Base-by-base conservation (phyloP, 2,797 vertebrate species). In the Sebastes paucispinis region DNA sequence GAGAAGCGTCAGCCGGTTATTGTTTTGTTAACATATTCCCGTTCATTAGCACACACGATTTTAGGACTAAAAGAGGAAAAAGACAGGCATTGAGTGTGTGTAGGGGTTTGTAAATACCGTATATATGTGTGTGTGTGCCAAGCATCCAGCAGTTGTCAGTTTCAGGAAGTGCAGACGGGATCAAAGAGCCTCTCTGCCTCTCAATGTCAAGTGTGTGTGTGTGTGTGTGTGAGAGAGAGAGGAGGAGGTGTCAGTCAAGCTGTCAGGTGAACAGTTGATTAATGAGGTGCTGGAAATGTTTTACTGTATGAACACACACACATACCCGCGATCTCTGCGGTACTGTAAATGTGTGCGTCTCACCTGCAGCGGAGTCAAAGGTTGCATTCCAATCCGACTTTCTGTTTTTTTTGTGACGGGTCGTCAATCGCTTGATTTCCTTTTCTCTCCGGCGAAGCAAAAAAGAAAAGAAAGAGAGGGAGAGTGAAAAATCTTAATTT, bases 261-360 rank as follows among this genome's bases (percentile, higher is more conserved):
- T 95, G 94, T 95, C 94, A 94, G 90, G 88, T 88, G 88, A 92
- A 77, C 87, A 65, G 88, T 90, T 95, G 95, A 95, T 95, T 95
- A 95, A 95, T 95, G 95, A 95, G 92, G 82, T 64, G 78, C 87
- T 91, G 86, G 92, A 94, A 89, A 92, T 90, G 84, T 92, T 95
- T 93, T 83, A 92, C 89, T 88, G 87, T 88, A 83, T 63, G 73
- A 80, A 66, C 79, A 85, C 87, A 81, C 81, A 80, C 79, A 77
- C 81, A 80, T 75, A 81, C 82, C 4, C 74, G 29, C 62, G 16
- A 11, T 78, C 72, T 86, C 70, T 4, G 72, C 31, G 66, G 82
- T 65, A 73, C 89, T 87, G 86, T 87, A 93, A 81, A 72, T 50
- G 82, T 81, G 73, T 73, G 72, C 70, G 59, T 59, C 74, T 85